A percentile compares a stretch with the other conserved stretches of the same genome.
Evolutionary conservation across 2,797 vertebrate species (phyloP).

Genomic region (Heteromormyrus szaboi): DNA sequence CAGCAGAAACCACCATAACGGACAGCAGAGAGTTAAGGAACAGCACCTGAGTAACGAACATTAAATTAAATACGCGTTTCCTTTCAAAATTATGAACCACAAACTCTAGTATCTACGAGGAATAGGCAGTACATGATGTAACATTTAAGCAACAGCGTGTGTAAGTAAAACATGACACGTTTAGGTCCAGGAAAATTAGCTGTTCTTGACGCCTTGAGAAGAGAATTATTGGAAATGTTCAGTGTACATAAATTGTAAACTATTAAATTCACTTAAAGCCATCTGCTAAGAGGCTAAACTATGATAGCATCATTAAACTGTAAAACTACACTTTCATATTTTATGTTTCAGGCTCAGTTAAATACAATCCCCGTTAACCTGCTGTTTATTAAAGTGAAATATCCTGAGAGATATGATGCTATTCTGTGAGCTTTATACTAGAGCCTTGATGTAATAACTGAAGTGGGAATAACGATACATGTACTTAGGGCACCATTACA

Average conservation of each 20-base stretch:
- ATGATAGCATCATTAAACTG: neutral
- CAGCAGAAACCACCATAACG: neutral
- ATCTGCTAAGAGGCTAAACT: neutral
- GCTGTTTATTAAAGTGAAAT: neutral
- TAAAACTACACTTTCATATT: neutral
- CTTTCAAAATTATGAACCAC: neutral
- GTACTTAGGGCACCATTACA: slow-evolving; percentile 3
- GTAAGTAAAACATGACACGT: neutral
- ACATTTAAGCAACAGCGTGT: neutral
- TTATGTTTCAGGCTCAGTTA: neutral
- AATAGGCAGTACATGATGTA: neutral
- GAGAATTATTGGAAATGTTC: neutral
- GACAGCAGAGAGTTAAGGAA: neutral
- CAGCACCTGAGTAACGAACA: neutral
- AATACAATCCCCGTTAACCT: neutral
- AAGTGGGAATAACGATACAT: neutral
- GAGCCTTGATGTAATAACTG: neutral
- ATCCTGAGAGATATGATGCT: neutral
- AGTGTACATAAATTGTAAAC: neutral
- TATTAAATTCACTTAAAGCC: neutral
- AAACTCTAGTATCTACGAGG: neutral
- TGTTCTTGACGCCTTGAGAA: neutral
- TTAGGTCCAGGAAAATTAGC: neutral
- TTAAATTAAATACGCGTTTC: neutral
- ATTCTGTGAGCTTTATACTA: neutral